Conservation (phyloP, 2,888 invertebrate species). For the Tetragonula carbonaria region DNA sequence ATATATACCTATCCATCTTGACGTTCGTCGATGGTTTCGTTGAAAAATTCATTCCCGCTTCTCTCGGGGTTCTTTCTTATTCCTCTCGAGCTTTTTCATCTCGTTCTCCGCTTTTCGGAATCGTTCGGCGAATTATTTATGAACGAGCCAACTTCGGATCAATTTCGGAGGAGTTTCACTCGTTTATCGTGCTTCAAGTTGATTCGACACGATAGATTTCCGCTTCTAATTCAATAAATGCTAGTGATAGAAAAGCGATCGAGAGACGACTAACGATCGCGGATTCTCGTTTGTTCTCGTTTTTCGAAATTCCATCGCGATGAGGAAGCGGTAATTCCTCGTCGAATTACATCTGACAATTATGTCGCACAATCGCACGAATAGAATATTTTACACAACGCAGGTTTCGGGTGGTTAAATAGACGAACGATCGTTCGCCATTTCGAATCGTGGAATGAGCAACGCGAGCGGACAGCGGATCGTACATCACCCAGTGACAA, state of each 20-base stretch:
- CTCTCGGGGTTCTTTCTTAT: neutral
- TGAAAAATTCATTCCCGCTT: neutral
- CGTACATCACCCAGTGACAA: constrained; percentile 74
- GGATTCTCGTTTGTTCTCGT: no score
- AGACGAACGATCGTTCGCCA: constrained; percentile 69
- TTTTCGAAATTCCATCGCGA: no score
- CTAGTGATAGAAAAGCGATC: no score
- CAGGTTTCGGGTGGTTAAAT: constrained; percentile 7
- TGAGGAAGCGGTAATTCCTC: no score
- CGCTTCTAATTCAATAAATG: neutral
- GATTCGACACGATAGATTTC: neutral
- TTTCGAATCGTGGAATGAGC: constrained; percentile 38
- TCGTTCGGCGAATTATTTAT: constrained; percentile 4
- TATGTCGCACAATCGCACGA: neutral
- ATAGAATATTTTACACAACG: neutral
- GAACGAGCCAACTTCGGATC: neutral
- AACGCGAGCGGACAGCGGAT: constrained; percentile 54
- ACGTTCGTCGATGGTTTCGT: neutral
- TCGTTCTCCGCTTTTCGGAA: neutral
- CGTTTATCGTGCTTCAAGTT: constrained; percentile 13
- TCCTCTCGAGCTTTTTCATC: neutral
- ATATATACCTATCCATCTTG: neutral
- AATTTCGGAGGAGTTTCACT: neutral
- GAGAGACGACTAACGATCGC: no score
- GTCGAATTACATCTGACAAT: no score